phyloP scores from a whole-genome alignment of 1,140 invertebrate genomes.

The Scaptomyza pallida region DNA sequence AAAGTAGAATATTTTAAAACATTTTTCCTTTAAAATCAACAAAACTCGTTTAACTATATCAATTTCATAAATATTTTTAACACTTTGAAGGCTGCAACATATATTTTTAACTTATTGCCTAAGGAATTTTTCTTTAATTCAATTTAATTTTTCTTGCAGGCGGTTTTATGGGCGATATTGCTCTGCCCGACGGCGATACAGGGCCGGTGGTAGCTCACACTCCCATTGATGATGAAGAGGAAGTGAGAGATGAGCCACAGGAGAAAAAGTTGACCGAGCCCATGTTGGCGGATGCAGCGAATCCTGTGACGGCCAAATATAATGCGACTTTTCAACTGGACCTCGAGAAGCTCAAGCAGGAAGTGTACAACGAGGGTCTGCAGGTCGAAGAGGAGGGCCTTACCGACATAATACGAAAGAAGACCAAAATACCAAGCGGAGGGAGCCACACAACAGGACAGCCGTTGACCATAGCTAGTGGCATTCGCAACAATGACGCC shows the following conservation, averaged over 20 bases:
- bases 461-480: slow-evolving; percentile 81
- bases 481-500: slow-evolving; percentile 61
- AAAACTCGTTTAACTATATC: too few relatives aligned
- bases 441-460: slow-evolving; percentile 55
- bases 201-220: slow-evolving; percentile 72
- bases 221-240: slow-evolving; percentile 79
- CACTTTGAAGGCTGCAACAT: too few relatives aligned
- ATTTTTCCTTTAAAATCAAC: too few relatives aligned
- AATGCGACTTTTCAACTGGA: slow-evolving; percentile 89
- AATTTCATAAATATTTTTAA: too few relatives aligned
- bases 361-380: slow-evolving; percentile 90
- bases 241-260: slow-evolving; percentile 1
- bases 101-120: too few relatives aligned
- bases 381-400: slow-evolving; percentile 93
- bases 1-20: too few relatives aligned
- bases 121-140: slow-evolving; percentile 18
- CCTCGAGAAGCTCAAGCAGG: slow-evolving; percentile 90
- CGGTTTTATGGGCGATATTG: slow-evolving; percentile 92
- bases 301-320: slow-evolving; percentile 68
- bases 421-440: slow-evolving; percentile 86
- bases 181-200: slow-evolving; percentile 86
- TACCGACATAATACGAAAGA: slow-evolving; percentile 88
- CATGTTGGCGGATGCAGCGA: slow-evolving; percentile 61
- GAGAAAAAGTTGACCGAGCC: slow-evolving; percentile 17
- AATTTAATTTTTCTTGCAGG: slow-evolving; percentile 84